Evolutionary conservation across 1,140 invertebrate species (phyloP).

Genomic region (Papilio dardanus): DNA sequence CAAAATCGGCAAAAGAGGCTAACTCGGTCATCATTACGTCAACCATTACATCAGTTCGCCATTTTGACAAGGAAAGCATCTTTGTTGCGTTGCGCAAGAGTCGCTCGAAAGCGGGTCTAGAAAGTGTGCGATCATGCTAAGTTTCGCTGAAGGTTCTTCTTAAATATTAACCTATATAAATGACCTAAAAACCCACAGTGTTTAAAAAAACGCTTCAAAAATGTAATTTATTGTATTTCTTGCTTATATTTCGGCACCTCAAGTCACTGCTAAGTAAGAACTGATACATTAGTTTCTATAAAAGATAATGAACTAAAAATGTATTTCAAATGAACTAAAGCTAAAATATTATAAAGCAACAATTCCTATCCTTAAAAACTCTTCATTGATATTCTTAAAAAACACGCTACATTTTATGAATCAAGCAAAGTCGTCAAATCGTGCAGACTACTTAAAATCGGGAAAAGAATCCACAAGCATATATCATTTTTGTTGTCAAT

Average conservation of each 20-base stretch:
- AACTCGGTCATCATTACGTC: slow-evolving; percentile 34
- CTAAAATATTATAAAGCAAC: neutral
- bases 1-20: slow-evolving; percentile 30
- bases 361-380: neutral
- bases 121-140: slow-evolving; percentile 31
- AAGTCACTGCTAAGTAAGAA: too few species aligned
- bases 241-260: too few species aligned
- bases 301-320: neutral
- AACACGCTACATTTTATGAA: slow-evolving; percentile 17
- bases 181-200: neutral
- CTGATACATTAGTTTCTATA: too few species aligned
- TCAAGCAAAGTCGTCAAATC: neutral
- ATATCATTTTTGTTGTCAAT: slow-evolving; percentile 37
- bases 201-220: neutral
- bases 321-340: neutral
- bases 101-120: slow-evolving; percentile 37
- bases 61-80: slow-evolving; percentile 38
- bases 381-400: slow-evolving; percentile 19
- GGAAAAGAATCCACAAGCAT: slow-evolving; percentile 45
- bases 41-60: slow-evolving; percentile 36
- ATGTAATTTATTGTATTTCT: too few species aligned
- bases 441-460: slow-evolving; percentile 39
- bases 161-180: slow-evolving; percentile 27
- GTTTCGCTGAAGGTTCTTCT: slow-evolving; percentile 28
- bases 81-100: slow-evolving; percentile 36